Conservation (phyloP, 2,797 vertebrate genomes). For the Salarias fasciatus region DNA sequence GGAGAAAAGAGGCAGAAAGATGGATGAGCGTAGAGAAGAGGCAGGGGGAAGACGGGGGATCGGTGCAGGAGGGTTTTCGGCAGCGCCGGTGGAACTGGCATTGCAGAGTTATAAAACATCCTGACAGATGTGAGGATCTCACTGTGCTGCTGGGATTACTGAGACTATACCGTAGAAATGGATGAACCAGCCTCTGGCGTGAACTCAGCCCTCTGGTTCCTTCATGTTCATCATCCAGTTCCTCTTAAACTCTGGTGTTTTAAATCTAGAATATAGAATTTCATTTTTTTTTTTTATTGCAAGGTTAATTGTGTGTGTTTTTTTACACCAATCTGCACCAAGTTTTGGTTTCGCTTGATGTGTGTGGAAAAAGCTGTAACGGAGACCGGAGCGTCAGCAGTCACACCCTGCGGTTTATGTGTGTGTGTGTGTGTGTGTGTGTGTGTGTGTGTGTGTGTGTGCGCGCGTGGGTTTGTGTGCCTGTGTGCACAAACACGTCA, state of each 20-base stretch:
- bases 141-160: too few species aligned
- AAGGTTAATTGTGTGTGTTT: too few species aligned
- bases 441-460: constrained; percentile 6
- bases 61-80: background rate
- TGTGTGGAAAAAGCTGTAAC: background rate
- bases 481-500: constrained; percentile 14
- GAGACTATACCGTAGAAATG: too few species aligned
- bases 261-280: too few species aligned
- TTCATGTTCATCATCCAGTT: too few species aligned
- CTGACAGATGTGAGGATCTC: background rate
- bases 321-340: too few species aligned
- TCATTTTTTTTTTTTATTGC: too few species aligned
- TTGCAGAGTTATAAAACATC: constrained; percentile 4
- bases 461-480: background rate
- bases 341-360: constrained; percentile 5
- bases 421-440: constrained; percentile 7
- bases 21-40: constrained; percentile 42
- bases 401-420: constrained; percentile 65
- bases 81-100: too few species aligned
- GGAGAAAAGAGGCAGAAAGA: constrained; percentile 49
- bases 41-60: background rate
- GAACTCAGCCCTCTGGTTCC: too few species aligned
- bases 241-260: too few species aligned
- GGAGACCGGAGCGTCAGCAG: constrained; percentile 35
- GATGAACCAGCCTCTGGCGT: too few species aligned